Base-by-base conservation (phyloP, 2,888 invertebrate genomes). In the Ectemnius continuus region DNA sequence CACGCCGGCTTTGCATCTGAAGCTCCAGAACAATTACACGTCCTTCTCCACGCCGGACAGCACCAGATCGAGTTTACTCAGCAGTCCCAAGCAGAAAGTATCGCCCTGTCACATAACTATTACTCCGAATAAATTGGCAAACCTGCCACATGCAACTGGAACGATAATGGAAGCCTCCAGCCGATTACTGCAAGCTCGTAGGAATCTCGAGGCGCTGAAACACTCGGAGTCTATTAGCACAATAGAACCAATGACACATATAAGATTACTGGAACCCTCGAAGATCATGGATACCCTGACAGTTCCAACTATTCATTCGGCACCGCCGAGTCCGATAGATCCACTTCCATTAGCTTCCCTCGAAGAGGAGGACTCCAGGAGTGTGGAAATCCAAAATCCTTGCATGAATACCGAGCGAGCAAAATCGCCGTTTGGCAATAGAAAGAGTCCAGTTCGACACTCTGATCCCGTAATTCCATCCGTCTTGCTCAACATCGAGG, bases 251-350 rank as follows among this genome's bases (percentile, higher is more conserved):
- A 76, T 75, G 56, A 74, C 58, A 13, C 81, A 81, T 23, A 16
- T 67, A 2, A 81, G 78, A 58, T 58, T 87, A 2, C 58, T 85
- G n/a, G 82, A 84, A 28, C 83, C 88, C 0, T 81, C 75, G 36
- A 80, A 77, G 16, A 58, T 86, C 26, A 80, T 78, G 72, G 83
- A 87, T 8, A 81, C 81, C 8, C 73, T 90, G 11, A 70, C 71
- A 1, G 86, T 89, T 1, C 90, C 90, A 2, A 83, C 80, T 3
- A 85, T 88, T 73, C 88, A 88, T 60, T 90, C 90, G 14, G 90
- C 90, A 62, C 90, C 90, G 0, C 86, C 89, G 2, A 90, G 89
- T 75, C 90, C 90, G 0, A 83, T 90, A 59, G 88, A 89, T 26
- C 85, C 87, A 0, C 79, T 87, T 14, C 84, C 88, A 0, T 71